phyloP scores from a whole-genome alignment of 92 coral and sea anemone species.

The Palythoa heliodiscus region DNA sequence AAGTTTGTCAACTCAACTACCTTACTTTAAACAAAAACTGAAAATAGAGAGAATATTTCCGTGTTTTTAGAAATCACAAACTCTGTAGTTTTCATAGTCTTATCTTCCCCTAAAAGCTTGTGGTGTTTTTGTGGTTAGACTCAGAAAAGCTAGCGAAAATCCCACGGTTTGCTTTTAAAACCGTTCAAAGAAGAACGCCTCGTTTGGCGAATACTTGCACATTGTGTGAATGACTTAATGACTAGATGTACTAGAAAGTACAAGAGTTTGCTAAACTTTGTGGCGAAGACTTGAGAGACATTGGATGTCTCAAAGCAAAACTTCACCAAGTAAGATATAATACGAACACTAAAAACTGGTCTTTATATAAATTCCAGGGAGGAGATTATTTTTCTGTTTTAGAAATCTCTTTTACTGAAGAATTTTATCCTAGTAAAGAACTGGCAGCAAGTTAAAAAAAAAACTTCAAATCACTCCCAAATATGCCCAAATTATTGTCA shows the following conservation, averaged over 20 bases:
- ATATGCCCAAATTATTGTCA: too few relatives aligned
- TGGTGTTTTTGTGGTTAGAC: constrained; percentile 17
- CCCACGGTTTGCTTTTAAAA: background rate
- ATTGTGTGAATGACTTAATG: constrained; percentile 29
- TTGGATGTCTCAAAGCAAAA: too few relatives aligned
- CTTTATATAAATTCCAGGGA: too few relatives aligned
- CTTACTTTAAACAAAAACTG: background rate
- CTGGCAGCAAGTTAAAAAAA: too few relatives aligned
- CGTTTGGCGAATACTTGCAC: constrained; percentile 20
- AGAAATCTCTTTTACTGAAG: too few relatives aligned
- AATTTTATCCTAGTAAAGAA: too few relatives aligned
- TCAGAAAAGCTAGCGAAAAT: background rate
- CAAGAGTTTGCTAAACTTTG: background rate
- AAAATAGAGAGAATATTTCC: background rate
- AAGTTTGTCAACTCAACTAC: background rate
- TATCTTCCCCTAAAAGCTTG: constrained; percentile 19
- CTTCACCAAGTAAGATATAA: too few relatives aligned
- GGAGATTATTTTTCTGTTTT: too few relatives aligned
- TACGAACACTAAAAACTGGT: too few relatives aligned
- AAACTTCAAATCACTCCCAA: too few relatives aligned
- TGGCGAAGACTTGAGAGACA: too few relatives aligned
- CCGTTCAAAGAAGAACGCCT: background rate
- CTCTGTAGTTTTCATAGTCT: background rate
- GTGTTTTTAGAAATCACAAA: background rate
- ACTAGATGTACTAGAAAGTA: constrained; percentile 24